These are phyloP conservation scores for Brachyalestes nurse DNA, from an alignment of 2,797 vertebrate genomes.

Conservation along the genomic window DNA sequence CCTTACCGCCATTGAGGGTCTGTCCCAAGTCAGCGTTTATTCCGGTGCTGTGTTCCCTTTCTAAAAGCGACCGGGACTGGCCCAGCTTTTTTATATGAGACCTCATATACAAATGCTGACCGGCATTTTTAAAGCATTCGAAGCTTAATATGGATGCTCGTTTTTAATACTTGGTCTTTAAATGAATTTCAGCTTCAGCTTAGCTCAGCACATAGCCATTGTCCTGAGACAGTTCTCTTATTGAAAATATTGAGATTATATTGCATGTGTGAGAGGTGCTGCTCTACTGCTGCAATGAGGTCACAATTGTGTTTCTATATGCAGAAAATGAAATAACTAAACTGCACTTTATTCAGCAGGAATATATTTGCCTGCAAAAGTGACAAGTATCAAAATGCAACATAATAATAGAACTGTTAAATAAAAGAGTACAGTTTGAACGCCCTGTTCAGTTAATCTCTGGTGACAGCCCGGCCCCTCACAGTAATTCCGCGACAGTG, in stretches of 20 bases:
- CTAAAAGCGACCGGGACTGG: conserved; percentile 1
- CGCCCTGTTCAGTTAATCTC: conserved; percentile 27
- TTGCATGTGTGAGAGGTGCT: not conserved
- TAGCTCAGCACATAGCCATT: conserved; percentile 1
- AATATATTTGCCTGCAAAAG: not conserved
- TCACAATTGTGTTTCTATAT: not conserved
- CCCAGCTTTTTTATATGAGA: not conserved
- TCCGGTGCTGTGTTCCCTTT: not conserved
- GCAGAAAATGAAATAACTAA: not conserved
- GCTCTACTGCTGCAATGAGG: not conserved
- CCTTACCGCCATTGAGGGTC: conserved; percentile 11
- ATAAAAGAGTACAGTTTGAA: not conserved
- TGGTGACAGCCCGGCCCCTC: conserved; percentile 4
- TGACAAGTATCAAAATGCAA: conserved; percentile 16
- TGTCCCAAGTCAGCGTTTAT: conserved; percentile 37
- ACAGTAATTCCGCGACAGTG: conserved; percentile 38
- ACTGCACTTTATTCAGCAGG: not conserved
- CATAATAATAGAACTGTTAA: not conserved
- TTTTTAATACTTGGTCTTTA: not conserved
- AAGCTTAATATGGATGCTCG: not conserved
- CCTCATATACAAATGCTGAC: conserved; percentile 1
- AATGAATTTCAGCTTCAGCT: not conserved
- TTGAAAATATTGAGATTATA: not conserved
- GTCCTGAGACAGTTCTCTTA: not conserved
- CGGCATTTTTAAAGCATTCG: conserved; percentile 5